Conservation (phyloP, 1,140 invertebrate genomes). For the Platyura marginata region DNA sequence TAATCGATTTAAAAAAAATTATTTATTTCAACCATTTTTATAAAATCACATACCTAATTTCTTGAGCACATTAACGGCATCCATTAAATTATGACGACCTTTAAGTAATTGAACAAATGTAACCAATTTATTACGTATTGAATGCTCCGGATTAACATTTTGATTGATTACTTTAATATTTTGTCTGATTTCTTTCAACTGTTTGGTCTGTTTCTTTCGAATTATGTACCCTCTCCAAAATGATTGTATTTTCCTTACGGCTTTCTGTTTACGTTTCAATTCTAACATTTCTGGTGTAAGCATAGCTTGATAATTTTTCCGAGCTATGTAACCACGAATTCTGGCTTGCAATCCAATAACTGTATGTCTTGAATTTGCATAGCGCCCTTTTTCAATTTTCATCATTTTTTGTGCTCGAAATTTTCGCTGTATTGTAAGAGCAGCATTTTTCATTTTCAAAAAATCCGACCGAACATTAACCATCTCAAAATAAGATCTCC, state of each 20-base stretch:
- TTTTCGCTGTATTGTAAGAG: constrained; percentile 28
- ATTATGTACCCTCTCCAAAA: constrained; percentile 38
- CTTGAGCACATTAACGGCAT: constrained; percentile 13
- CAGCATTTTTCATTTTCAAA: constrained; percentile 17
- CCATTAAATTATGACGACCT: constrained; percentile 15
- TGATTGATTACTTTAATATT: constrained; percentile 26
- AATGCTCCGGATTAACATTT: constrained; percentile 24
- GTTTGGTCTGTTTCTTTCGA: constrained; percentile 18
- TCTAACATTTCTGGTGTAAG: constrained; percentile 26
- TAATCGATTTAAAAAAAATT: neutral
- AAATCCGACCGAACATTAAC: constrained; percentile 7
- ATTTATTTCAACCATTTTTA: too few species aligned
- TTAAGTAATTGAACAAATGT: constrained; percentile 14
- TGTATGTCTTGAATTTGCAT: constrained; percentile 1
- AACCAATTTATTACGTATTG: too few species aligned
- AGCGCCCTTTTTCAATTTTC: constrained; percentile 13
- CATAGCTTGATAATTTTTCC: constrained; percentile 20
- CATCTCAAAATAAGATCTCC: constrained; percentile 14
- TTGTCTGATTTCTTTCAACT: constrained; percentile 26
- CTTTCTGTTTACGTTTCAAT: constrained; percentile 24
- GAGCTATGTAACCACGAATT: constrained; percentile 28
- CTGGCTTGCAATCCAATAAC: constrained; percentile 25
- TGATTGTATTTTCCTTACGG: constrained; percentile 42
- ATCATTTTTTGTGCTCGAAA: constrained; percentile 25
- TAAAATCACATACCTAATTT: constrained; percentile 18